Conservation (phyloP, 2,888 invertebrate species). For the Lobophora halterata region DNA sequence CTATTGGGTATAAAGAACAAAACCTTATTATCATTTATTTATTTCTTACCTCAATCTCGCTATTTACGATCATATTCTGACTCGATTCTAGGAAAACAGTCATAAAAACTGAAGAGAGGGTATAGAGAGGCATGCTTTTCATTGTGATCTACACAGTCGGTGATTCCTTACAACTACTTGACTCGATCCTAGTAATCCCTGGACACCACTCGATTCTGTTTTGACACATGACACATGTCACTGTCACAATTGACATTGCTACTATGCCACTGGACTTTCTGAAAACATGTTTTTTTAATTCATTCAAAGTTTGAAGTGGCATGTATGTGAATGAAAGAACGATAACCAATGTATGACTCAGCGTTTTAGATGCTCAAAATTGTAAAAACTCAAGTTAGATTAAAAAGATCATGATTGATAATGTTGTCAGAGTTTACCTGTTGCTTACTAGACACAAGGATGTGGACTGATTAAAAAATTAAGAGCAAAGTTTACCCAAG, state of each 20-base stretch:
- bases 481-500: too few relatives aligned
- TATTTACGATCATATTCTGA: conserved; percentile 11
- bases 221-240: conserved; percentile 69
- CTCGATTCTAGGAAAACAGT: conserved; percentile 12
- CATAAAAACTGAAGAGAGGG: conserved; percentile 35
- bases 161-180: conserved; percentile 41
- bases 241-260: conserved; percentile 42
- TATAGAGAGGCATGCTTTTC: conserved; percentile 34
- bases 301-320: conserved; percentile 35
- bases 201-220: conserved; percentile 77
- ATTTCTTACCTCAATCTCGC: conserved; percentile 1
- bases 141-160: conserved; percentile 51
- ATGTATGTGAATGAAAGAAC: conserved; percentile 53
- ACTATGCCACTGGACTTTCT: conserved; percentile 30
- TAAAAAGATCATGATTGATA: conserved; percentile 26
- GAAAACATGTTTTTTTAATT: conserved; percentile 42
- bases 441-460: too few relatives aligned
- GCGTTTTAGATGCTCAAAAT: conserved; percentile 37
- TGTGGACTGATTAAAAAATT: too few relatives aligned
- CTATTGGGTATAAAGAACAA: too few relatives aligned
- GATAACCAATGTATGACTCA: conserved; percentile 57
- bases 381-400: conserved; percentile 16
- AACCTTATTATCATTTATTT: background rate
- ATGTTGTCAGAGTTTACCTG: conserved; percentile 17
- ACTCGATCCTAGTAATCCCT: conserved; percentile 55